phyloP scores from a whole-genome alignment of 2,888 invertebrate genomes.

The Drosophila fungiperda region DNA sequence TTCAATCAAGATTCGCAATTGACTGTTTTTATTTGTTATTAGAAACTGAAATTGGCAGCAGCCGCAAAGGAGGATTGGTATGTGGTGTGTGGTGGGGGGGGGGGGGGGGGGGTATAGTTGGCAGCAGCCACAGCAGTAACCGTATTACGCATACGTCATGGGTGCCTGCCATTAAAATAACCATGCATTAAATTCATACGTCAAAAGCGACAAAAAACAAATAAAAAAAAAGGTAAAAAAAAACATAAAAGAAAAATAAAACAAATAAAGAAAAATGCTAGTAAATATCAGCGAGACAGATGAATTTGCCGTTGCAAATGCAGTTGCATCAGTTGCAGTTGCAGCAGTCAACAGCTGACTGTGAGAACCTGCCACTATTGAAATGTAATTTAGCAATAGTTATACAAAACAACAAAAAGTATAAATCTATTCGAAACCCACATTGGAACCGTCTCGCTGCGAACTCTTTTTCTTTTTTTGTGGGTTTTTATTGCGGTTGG shows the following conservation, averaged over 20 bases:
- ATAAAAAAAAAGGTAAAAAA: background rate
- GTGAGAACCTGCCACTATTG: constrained; percentile 48
- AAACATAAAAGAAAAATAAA: background rate
- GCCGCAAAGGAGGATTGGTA: no score
- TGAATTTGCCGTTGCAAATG: constrained; percentile 33
- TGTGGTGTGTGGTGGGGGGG: background rate
- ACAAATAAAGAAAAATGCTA: constrained; percentile 24
- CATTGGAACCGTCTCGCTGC: constrained; percentile 37
- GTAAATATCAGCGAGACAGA: constrained; percentile 70
- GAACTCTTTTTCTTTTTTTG: constrained; percentile 2
- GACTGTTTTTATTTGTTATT: background rate
- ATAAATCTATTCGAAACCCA: constrained; percentile 33
- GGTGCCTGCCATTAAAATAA: constrained; percentile 62
- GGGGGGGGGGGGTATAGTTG: background rate
- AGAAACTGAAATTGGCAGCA: background rate
- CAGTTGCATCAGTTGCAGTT: constrained; percentile 35
- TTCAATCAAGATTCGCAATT: background rate
- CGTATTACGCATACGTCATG: constrained; percentile 73
- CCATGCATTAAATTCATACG: constrained; percentile 54
- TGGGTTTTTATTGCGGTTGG: constrained; percentile 32
- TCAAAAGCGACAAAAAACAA: constrained; percentile 18
- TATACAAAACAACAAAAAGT: constrained; percentile 23
- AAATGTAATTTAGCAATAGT: constrained; percentile 69
- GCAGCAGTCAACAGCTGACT: constrained; percentile 34
- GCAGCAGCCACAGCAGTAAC: constrained; percentile 18